Evolutionary conservation across 2,113 vertebrate species (phyloP).

Genomic region (rabbit (Oryctolagus cuniculus)): DNA sequence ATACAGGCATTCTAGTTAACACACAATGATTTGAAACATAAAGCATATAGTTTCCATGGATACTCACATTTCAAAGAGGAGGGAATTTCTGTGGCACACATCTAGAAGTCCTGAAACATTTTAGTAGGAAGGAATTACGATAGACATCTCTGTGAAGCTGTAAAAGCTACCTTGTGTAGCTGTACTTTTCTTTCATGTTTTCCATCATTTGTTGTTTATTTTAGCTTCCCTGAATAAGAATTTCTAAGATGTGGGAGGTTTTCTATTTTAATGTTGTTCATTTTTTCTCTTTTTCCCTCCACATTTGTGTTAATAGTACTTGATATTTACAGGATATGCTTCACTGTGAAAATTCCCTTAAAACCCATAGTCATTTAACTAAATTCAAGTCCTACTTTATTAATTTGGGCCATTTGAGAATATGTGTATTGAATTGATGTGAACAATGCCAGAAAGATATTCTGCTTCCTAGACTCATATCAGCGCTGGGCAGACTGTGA

Average conservation of each 20-base stretch:
- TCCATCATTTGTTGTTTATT: background rate
- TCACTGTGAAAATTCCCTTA: background rate
- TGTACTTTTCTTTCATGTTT: background rate
- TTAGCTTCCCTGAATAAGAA: background rate
- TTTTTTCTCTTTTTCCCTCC: slow-evolving; percentile 41
- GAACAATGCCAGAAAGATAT: background rate
- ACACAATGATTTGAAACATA: background rate
- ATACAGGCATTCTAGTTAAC: background rate
- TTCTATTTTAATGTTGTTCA: background rate
- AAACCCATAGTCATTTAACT: background rate
- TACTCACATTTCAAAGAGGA: background rate
- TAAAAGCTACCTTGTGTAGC: background rate
- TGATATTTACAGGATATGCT: background rate
- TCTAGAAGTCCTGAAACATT: background rate
- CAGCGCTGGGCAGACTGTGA: background rate
- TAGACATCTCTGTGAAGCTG: background rate
- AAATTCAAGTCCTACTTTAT: background rate
- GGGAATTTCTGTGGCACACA: background rate
- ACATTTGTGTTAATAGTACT: slow-evolving; percentile 3
- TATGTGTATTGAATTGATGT: background rate
- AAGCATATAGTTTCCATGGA: background rate
- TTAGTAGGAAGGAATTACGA: background rate
- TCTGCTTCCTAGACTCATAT: background rate
- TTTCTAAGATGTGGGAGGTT: slow-evolving; percentile 43
- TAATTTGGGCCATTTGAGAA: background rate